phyloP scores from a whole-genome alignment of 30 jellyfish, hydroid and myxozoan species.

The Turritopsis dohrnii region DNA sequence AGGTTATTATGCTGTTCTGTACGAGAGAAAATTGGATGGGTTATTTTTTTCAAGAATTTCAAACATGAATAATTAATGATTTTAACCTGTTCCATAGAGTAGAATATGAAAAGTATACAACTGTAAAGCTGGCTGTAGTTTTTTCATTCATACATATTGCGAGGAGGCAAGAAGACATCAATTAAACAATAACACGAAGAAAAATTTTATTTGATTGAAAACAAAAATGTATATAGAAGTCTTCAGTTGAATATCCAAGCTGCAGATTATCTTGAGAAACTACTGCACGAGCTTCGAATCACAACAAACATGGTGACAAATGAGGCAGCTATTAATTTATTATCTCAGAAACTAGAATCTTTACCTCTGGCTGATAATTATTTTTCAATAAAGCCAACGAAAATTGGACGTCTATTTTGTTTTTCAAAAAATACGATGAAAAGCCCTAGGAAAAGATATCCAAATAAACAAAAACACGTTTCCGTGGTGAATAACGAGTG shows the following conservation, averaged over 20 bases:
- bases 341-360: conserved; percentile 2
- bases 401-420: background rate
- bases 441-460: background rate
- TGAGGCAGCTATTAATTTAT: conserved; percentile 7
- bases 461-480: background rate
- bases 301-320: background rate
- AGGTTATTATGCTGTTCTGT: background rate
- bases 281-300: background rate
- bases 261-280: background rate
- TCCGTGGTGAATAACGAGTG: background rate
- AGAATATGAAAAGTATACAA: conserved; percentile 7
- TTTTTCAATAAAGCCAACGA: background rate
- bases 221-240: background rate
- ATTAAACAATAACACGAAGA: background rate
- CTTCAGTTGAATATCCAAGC: background rate
- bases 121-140: conserved; percentile 2
- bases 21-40: background rate
- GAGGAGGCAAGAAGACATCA: conserved; percentile 1
- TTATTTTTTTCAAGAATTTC: background rate
- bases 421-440: background rate
- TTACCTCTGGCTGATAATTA: conserved; percentile 5
- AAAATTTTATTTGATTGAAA: background rate
- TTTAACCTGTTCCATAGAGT: conserved; percentile 13
- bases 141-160: conserved; percentile 11
- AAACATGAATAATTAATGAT: conserved; percentile 14